Conservation (phyloP, 2,888 invertebrate genomes). For the Scelioninae gen. 1 region DNA sequence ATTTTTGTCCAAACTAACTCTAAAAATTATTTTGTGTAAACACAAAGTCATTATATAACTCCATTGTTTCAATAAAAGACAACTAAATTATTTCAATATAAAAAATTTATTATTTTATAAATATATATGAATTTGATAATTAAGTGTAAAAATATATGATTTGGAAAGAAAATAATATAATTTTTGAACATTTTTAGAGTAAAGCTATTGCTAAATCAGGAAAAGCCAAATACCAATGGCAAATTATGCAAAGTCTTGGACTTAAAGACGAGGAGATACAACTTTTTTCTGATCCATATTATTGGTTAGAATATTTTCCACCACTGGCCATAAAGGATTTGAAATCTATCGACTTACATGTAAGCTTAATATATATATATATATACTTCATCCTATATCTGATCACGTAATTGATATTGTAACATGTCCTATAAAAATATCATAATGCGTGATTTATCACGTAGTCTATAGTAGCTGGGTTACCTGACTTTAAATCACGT, state of each 20-base stretch:
- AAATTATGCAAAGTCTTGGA: constrained; percentile 98
- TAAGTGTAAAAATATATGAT: background rate
- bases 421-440: too few species aligned
- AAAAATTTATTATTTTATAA: constrained; percentile 15
- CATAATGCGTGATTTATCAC: too few species aligned
- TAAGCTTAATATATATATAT: constrained; percentile 84
- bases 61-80: too few species aligned
- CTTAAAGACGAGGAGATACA: constrained; percentile 95
- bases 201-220: constrained; percentile 97
- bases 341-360: constrained; percentile 94
- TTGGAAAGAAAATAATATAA: constrained; percentile 19
- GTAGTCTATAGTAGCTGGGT: too few species aligned
- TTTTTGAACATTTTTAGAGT: constrained; percentile 86
- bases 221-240: constrained; percentile 97
- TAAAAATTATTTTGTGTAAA: too few species aligned
- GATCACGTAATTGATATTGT: too few species aligned
- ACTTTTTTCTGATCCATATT: constrained; percentile 93
- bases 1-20: too few species aligned
- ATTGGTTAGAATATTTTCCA: constrained; percentile 99
- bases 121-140: background rate
- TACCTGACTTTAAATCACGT: too few species aligned
- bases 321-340: constrained; percentile 94
- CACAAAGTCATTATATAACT: too few species aligned
- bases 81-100: too few species aligned
- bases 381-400: too few species aligned